phyloP scores from a whole-genome alignment of 92 coral and sea anemone genomes.

The Zoanthus gigantus region DNA sequence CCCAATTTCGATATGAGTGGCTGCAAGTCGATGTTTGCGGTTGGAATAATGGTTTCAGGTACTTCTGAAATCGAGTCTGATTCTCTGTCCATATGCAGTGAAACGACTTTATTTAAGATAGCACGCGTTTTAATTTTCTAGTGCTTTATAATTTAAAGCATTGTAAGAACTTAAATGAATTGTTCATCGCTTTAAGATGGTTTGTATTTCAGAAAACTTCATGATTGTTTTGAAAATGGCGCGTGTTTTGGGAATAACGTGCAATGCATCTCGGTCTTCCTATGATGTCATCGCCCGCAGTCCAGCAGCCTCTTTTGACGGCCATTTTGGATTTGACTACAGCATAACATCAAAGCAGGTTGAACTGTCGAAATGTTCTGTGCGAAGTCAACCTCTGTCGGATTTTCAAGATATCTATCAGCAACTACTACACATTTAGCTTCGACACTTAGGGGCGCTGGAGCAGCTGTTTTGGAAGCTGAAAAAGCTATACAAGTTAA shows the following conservation, averaged over 20 bases:
- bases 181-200: too few relatives aligned
- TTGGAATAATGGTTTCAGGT: conserved; percentile 61
- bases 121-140: neutral
- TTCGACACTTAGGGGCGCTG: conserved; percentile 79
- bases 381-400: conserved; percentile 72
- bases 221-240: neutral
- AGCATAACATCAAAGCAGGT: neutral
- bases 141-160: neutral
- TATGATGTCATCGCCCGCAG: conserved; percentile 65
- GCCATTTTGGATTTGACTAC: conserved; percentile 76
- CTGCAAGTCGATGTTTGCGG: conserved; percentile 65
- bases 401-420: conserved; percentile 88
- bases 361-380: conserved; percentile 78
- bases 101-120: too few relatives aligned
- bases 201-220: neutral
- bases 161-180: too few relatives aligned
- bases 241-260: conserved; percentile 81
- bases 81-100: conserved; percentile 57
- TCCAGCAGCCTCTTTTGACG: conserved; percentile 63
- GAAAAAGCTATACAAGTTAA: conserved; percentile 68
- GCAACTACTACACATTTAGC: conserved; percentile 94
- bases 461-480: conserved; percentile 75
- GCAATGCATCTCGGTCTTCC: conserved; percentile 65
- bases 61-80: conserved; percentile 18
- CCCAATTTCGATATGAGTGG: conserved; percentile 93